Conservation (phyloP, 2,113 vertebrate genomes). For the Conger conger region DNA sequence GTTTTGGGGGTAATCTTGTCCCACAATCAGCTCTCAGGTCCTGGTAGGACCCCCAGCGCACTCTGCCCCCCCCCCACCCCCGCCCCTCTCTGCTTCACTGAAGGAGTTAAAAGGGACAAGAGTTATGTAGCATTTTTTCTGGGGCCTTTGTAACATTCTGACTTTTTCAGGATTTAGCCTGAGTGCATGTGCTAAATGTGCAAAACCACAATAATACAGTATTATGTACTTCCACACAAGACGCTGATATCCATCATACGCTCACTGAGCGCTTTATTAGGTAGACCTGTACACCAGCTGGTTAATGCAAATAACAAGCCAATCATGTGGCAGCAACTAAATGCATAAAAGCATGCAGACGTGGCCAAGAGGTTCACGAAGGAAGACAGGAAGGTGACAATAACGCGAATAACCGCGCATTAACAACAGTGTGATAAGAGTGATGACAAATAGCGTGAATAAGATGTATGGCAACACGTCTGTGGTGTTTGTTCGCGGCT, state of each 20-base stretch:
- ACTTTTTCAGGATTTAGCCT: not conserved
- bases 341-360: too few relatives aligned
- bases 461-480: slow-evolving; percentile 34
- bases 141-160: not conserved
- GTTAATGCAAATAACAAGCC: too few relatives aligned
- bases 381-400: too few relatives aligned
- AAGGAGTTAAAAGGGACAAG: not conserved
- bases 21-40: not conserved
- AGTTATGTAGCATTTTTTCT: not conserved
- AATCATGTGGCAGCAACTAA: too few relatives aligned
- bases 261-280: too few relatives aligned
- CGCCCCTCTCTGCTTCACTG: not conserved
- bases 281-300: too few relatives aligned
- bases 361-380: too few relatives aligned
- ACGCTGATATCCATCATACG: slow-evolving; percentile 36
- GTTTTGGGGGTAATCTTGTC: not conserved
- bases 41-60: not conserved
- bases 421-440: slow-evolving; percentile 23
- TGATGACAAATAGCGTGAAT: slow-evolving; percentile 37
- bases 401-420: too few relatives aligned
- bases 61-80: not conserved
- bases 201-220: slow-evolving; percentile 22
- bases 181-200: not conserved
- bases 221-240: slow-evolving; percentile 1
- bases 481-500: slow-evolving; percentile 18